Base-by-base conservation (phyloP, 2,113 vertebrate genomes). In the Pseudorectes ferrugineus region DNA sequence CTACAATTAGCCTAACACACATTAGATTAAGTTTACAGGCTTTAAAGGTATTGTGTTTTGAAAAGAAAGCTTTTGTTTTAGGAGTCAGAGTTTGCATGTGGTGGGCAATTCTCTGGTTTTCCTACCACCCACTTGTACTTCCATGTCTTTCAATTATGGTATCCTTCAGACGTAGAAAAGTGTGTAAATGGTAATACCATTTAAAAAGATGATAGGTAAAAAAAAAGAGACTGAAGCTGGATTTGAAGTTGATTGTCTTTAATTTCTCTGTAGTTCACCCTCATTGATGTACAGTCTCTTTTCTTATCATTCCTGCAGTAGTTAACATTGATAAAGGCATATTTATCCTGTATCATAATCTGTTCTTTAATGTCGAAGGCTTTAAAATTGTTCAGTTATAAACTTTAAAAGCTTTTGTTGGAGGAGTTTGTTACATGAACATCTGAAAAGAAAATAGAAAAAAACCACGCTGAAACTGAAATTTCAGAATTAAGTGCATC, bases 371-470 rank as follows among this genome's bases (percentile, higher is more conserved):
- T 75, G 52, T 16, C 29, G 42, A 72, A 85, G 33, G 11, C 38
- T 85, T 78, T 65, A 65, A 86, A 93, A 88, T 77, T 59, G 33
- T 62, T 91, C 6, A 2, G 11, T 18, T 85, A 25, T 68, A 89
- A 83, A 75, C 48, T 74, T 90, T 77, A 90, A 96, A 86, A 93
- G 67, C 71, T 83, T 88, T 81, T 33, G 8, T 48, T 94, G 68
- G 25, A 78, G 42, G 66, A 88, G 21, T 87, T 70, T 75, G 23
- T 89, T 66, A 76, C n/a, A 63, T 29, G 43, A 51, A 55, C 12
- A 55, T 45, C n/a, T 83, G n/a, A 80, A 86, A 92, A 91, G 11
- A 88, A 90, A 85, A 67, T 57, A 29, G 33, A 49, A 61, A 77
- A 73, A 92, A 85, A 66, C 4, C n/a, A 36, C 51, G 61, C 18